Percentiles rank a stretch among this genome's conserved stretches.
phyloP scores from a whole-genome alignment of 2,888 invertebrate species.

The Perizoma affinitatum region DNA sequence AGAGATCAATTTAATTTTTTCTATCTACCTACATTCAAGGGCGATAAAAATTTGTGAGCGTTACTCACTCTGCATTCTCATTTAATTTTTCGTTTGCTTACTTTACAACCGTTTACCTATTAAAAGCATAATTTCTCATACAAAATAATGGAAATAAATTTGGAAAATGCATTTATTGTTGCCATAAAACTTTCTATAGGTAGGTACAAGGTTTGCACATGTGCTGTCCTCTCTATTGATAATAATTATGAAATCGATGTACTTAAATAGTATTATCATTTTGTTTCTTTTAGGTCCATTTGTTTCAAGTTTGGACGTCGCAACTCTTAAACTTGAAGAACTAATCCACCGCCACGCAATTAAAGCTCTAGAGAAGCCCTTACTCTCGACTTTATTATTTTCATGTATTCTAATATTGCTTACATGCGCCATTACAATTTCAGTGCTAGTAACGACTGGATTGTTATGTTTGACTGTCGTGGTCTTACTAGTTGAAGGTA shows the following conservation, averaged over 20 bases:
- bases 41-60: too few relatives aligned
- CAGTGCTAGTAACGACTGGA: constrained; percentile 42
- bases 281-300: constrained; percentile 44
- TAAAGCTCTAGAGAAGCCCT: constrained; percentile 48
- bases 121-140: too few relatives aligned
- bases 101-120: background rate
- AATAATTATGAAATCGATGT: background rate
- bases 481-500: constrained; percentile 63
- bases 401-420: constrained; percentile 39
- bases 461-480: constrained; percentile 44
- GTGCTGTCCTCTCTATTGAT: background rate
- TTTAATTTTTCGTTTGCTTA: too few relatives aligned
- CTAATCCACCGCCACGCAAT: constrained; percentile 18
- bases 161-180: constrained; percentile 58
- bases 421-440: constrained; percentile 40
- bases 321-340: constrained; percentile 30
- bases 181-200: constrained; percentile 52
- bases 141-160: constrained; percentile 60
- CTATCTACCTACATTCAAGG: too few relatives aligned
- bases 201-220: constrained; percentile 40
- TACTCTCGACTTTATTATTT: constrained; percentile 49
- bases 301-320: constrained; percentile 29
- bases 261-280: background rate
- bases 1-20: too few relatives aligned
- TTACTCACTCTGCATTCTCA: too few relatives aligned